Evolutionary conservation across 2,113 vertebrate genomes (phyloP).

Genomic region (Zosterops pallidus): DNA sequence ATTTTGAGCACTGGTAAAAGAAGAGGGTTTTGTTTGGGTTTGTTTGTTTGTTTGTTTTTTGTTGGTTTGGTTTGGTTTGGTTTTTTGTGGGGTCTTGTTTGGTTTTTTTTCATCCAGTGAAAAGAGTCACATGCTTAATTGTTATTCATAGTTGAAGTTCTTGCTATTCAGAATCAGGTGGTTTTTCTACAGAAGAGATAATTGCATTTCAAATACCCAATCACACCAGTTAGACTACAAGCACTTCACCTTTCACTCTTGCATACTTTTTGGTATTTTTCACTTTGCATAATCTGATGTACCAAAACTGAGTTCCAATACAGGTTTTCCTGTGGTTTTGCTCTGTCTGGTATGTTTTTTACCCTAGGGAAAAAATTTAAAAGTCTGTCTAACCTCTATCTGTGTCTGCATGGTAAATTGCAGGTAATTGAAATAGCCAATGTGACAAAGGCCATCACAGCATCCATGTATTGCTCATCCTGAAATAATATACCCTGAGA

Average conservation of each 20-base stretch:
- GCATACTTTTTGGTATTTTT: neutral
- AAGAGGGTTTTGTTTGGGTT: too few relatives aligned
- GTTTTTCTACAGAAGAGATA: neutral
- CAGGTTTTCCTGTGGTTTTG: neutral
- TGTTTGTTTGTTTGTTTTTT: neutral
- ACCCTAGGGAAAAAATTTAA: neutral
- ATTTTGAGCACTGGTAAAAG: neutral
- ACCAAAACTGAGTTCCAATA: neutral
- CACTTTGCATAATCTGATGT: neutral
- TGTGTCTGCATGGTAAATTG: neutral
- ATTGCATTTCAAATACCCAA: neutral
- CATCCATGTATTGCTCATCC: neutral
- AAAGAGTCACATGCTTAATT: neutral
- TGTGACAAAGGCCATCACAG: accelerated
- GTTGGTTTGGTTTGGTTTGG: neutral
- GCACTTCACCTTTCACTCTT: neutral
- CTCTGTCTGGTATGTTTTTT: neutral
- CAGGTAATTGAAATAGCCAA: neutral
- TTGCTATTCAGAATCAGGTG: neutral
- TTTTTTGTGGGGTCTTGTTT: neutral
- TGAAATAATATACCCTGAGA: neutral
- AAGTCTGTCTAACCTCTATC: neutral
- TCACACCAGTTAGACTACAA: neutral
- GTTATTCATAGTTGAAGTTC: neutral
- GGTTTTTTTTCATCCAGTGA: neutral